Conservation (phyloP, 2,797 vertebrate genomes). For the Oreortyx pictus region DNA sequence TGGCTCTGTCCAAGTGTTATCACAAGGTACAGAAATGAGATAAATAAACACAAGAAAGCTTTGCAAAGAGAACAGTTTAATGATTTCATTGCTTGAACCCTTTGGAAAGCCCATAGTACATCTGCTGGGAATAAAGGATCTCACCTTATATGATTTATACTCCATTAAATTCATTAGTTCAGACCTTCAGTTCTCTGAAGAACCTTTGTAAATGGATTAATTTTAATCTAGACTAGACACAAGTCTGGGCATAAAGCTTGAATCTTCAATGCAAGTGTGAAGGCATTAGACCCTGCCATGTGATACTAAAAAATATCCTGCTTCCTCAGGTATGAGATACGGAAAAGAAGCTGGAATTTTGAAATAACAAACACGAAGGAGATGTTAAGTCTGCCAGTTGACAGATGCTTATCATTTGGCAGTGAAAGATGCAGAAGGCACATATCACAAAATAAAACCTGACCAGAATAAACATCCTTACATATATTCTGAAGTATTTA, state of each 20-base stretch:
- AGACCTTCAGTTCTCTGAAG: not conserved
- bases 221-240: not conserved
- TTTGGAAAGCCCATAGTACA: not conserved
- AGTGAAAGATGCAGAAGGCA: not conserved
- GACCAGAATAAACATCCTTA: not conserved
- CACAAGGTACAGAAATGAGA: constrained; percentile 20
- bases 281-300: not conserved
- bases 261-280: not conserved
- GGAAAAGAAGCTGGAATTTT: not conserved
- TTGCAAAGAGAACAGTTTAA: constrained; percentile 30
- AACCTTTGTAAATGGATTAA: not conserved
- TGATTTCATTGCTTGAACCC: constrained; percentile 11
- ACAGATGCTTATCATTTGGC: not conserved
- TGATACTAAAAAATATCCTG: not conserved
- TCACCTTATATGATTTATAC: not conserved
- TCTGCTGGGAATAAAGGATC: not conserved
- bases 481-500: accelerated
- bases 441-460: not conserved
- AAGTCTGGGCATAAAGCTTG: not conserved
- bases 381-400: not conserved
- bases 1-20: constrained; percentile 21
- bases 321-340: not conserved
- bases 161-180: not conserved
- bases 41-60: not conserved
- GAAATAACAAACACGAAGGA: not conserved